These are phyloP conservation scores for Oscheius sp. DNA, from an alignment of 2,888 invertebrate species.

Conservation along the genomic window DNA sequence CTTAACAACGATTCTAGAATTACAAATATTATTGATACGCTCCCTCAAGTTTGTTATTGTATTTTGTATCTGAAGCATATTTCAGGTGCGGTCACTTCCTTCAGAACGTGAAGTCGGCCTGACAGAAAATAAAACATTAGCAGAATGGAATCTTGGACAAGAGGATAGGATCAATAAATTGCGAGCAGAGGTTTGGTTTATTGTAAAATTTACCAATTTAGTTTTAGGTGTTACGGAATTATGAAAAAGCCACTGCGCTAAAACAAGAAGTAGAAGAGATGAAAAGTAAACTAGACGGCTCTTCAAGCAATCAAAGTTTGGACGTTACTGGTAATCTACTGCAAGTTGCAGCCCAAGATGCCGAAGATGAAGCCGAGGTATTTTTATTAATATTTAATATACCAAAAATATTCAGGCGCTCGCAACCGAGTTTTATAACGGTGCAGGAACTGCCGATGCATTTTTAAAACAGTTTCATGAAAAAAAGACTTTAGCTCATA, in stretches of 20 bases:
- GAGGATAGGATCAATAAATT: conserved; percentile 86
- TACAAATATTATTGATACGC: conserved; percentile 58
- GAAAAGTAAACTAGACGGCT: conserved; percentile 79
- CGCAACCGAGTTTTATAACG: conserved; percentile 85
- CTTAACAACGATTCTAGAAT: conserved; percentile 59
- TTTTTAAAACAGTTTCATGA: conserved; percentile 87
- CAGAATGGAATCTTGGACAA: conserved; percentile 87
- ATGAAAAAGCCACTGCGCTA: conserved; percentile 74
- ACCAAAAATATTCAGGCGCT: conserved; percentile 47
- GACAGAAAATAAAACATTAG: conserved; percentile 88
- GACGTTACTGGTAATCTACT: conserved; percentile 89
- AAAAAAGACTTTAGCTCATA: conserved; percentile 83
- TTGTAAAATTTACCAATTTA: not conserved
- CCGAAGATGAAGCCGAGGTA: conserved; percentile 91
- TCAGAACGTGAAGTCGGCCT: conserved; percentile 88
- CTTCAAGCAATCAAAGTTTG: conserved; percentile 81
- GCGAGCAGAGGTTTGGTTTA: conserved; percentile 77
- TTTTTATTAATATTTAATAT: not conserved
- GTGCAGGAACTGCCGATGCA: conserved; percentile 81
- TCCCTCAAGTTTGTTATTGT: conserved; percentile 63
- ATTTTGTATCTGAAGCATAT: not conserved
- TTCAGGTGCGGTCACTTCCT: conserved; percentile 81
- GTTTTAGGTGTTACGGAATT: conserved; percentile 75
- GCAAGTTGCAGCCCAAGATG: conserved; percentile 90
- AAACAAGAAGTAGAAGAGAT: conserved; percentile 81